Evolutionary conservation across 1,140 invertebrate genomes (phyloP).

Genomic region (Conus betulinus): DNA sequence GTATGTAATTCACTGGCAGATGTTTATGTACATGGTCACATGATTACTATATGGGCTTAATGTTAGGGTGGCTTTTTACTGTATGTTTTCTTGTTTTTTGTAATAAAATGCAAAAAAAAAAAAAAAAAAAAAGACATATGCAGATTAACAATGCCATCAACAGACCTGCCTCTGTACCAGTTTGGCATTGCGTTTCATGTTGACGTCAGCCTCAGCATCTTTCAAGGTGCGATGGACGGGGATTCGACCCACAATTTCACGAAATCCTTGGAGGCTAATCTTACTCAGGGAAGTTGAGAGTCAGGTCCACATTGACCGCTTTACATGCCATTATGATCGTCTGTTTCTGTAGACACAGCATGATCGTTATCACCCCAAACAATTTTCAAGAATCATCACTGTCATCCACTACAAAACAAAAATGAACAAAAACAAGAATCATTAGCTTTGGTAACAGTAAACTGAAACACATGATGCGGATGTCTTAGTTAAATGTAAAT

Average conservation of each 20-base stretch:
- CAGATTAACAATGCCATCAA: not conserved
- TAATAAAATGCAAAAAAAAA: not conserved
- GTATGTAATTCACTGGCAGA: too few relatives aligned
- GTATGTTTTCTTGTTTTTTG: not conserved
- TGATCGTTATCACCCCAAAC: too few relatives aligned
- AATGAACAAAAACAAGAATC: not conserved
- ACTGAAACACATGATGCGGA: too few relatives aligned
- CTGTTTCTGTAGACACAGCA: not conserved
- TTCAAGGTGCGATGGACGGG: conserved; percentile 9
- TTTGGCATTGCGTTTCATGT: not conserved
- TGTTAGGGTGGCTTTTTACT: too few relatives aligned
- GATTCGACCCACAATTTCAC: conserved; percentile 15
- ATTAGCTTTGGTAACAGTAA: too few relatives aligned
- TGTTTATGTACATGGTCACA: too few relatives aligned
- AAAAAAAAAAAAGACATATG: not conserved
- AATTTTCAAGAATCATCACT: too few relatives aligned
- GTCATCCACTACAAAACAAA: too few relatives aligned
- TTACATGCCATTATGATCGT: not conserved
- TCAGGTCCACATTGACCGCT: not conserved
- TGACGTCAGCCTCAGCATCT: conserved; percentile 3
- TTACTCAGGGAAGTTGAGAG: not conserved
- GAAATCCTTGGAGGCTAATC: not conserved
- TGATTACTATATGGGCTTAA: too few relatives aligned
- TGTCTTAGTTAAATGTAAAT: too few relatives aligned
- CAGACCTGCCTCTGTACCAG: conserved; percentile 13